phyloP scores from a whole-genome alignment of 2,113 vertebrate genomes.

The Ondatra zibethicus region DNA sequence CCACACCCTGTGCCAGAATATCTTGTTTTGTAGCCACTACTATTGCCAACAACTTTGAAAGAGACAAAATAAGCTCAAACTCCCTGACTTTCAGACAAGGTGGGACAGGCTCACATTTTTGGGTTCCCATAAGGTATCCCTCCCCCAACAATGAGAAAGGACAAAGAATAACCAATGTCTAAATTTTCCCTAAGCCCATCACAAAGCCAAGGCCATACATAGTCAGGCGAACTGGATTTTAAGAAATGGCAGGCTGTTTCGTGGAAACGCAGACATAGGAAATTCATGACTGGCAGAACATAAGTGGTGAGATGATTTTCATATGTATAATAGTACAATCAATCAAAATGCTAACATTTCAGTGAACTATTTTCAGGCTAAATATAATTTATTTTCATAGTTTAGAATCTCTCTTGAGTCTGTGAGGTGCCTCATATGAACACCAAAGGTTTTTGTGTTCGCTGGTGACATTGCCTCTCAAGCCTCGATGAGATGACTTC shows the following conservation, averaged over 20 bases:
- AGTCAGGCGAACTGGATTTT: neutral
- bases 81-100: too few relatives aligned
- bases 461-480: neutral
- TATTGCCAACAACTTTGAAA: too few relatives aligned
- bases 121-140: too few relatives aligned
- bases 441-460: neutral
- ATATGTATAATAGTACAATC: neutral
- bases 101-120: too few relatives aligned
- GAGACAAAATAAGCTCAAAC: too few relatives aligned
- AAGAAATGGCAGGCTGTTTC: neutral
- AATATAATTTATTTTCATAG: neutral
- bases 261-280: neutral
- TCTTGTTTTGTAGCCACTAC: too few relatives aligned
- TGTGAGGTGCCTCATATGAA: neutral
- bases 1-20: too few relatives aligned
- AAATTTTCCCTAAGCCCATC: neutral
- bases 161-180: neutral
- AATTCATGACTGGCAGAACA: neutral
- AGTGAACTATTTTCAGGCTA: neutral
- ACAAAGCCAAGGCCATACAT: neutral
- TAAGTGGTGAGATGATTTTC: neutral
- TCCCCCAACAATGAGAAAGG: neutral
- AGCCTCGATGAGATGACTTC: neutral
- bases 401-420: neutral
- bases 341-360: neutral